Evolutionary conservation across 2,797 vertebrate genomes (phyloP), one percentile per base, ranked within the genome.

Genomic region (Cephalopachus bancanus): DNA sequence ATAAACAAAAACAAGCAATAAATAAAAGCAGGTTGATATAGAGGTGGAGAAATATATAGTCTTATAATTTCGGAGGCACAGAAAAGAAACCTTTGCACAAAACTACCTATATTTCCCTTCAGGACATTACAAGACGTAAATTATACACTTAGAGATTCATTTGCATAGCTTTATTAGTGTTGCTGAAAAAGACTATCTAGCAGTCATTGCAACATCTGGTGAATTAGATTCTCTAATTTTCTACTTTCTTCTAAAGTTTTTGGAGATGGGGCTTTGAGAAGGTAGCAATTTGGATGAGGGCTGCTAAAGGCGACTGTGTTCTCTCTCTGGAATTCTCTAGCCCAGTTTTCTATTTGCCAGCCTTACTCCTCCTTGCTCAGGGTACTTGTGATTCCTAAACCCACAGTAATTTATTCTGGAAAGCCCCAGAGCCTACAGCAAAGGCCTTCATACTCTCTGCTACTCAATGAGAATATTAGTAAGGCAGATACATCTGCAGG

Each of bases 41-140:
- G 44, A 89, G 5, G 10, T 51, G 51, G 44, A 96, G 62, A 88
- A 93, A 65, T 85, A 74, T 3, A 15, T 65, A 85, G 5, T 78
- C 51, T 64, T 69, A 33, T 87, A 83, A 76, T 86, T 94, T 85
- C 30, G 94, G 59, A 96, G 11, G 37, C 71, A 71, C 9, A 78
- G 24, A 55, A 67, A 88, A 89, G 12, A 7, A 1, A 67, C 1
- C 0, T 83, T 24, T 95, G 15, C 74, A 72, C 9, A 51, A 95
- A 95, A 71, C 67, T 78, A 55, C 30, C 57, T 89, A 2, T 51
- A 28, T 76, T 86, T 93, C 7, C 37, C 53, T 89, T 79, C 30
- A 85, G 75, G 37, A 26, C 8, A 11, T 90, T 90, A 71, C 2
- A n/a, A 86, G 49, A 55, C 28, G 90, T 64, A 6, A 86, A 49